Conservation (phyloP, 1,140 invertebrate species). For the Cryptotermes secundus region DNA sequence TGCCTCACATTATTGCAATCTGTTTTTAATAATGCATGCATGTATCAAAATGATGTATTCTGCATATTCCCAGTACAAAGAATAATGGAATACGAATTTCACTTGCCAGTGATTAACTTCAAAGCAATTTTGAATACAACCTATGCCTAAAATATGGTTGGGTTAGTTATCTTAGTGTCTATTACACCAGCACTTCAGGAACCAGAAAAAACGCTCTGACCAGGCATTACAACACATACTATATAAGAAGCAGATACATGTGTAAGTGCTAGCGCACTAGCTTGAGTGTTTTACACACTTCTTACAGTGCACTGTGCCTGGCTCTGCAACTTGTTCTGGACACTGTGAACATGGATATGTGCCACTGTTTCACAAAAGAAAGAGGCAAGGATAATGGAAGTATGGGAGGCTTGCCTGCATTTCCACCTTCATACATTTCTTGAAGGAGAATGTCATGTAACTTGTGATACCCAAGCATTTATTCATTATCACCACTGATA, state of each 20-base stretch:
- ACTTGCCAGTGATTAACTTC: too few relatives aligned
- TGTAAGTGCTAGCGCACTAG: not conserved
- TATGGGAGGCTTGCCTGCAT: constrained; percentile 14
- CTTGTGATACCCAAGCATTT: constrained; percentile 25
- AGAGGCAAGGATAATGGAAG: not conserved
- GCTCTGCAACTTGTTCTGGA: not conserved
- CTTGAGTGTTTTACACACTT: not conserved
- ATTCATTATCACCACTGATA: constrained; percentile 27
- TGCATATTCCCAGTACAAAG: too few relatives aligned
- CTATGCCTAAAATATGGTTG: too few relatives aligned
- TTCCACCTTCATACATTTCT: not conserved
- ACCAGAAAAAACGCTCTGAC: too few relatives aligned
- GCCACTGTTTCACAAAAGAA: not conserved
- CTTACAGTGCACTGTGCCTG: not conserved
- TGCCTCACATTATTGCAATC: too few relatives aligned
- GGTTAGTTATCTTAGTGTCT: too few relatives aligned
- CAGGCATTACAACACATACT: not conserved
- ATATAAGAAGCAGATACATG: not conserved
- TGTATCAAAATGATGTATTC: too few relatives aligned
- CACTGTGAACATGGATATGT: not conserved
- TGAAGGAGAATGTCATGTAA: not conserved
- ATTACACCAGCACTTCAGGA: too few relatives aligned
- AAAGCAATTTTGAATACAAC: too few relatives aligned
- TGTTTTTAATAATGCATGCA: too few relatives aligned
- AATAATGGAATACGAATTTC: too few relatives aligned